Percentiles rank a stretch among this genome's conserved stretches.
Conservation (phyloP, 2,888 invertebrate species). For the Cataglyphis albicans region DNA sequence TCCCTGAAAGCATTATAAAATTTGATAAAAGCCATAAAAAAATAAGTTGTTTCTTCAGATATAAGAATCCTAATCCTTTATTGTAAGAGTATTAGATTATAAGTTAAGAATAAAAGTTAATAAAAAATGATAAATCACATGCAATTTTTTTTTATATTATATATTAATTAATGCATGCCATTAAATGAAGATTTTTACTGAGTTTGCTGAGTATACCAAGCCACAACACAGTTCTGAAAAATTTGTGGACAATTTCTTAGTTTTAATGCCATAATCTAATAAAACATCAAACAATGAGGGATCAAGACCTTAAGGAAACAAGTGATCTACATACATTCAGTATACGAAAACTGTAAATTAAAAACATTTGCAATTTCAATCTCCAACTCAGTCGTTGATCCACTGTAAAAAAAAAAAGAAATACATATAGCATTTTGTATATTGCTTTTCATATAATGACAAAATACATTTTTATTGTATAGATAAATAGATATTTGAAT, state of each 20-base stretch:
- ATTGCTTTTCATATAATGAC: neutral
- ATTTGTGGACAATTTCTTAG: neutral
- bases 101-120: neutral
- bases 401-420: conserved; percentile 64
- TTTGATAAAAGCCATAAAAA: neutral
- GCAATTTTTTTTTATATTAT: neutral
- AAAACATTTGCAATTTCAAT: conserved; percentile 67
- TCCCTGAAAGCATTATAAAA: conserved; percentile 69
- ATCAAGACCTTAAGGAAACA: neutral
- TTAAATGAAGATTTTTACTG: neutral
- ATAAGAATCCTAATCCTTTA: neutral
- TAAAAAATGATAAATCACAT: neutral
- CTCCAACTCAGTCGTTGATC: conserved; percentile 66
- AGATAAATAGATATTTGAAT: neutral
- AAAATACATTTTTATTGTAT: conserved; percentile 2
- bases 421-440: neutral
- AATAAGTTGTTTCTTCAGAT: neutral
- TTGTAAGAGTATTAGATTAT: neutral
- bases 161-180: neutral
- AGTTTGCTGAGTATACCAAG: neutral
- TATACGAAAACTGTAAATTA: conserved; percentile 75
- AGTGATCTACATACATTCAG: conserved; percentile 78
- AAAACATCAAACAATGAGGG: neutral
- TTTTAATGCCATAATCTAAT: conserved; percentile 8
- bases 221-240: neutral